Conservation (phyloP, 2,888 invertebrate genomes). For the Lutraria lutraria region DNA sequence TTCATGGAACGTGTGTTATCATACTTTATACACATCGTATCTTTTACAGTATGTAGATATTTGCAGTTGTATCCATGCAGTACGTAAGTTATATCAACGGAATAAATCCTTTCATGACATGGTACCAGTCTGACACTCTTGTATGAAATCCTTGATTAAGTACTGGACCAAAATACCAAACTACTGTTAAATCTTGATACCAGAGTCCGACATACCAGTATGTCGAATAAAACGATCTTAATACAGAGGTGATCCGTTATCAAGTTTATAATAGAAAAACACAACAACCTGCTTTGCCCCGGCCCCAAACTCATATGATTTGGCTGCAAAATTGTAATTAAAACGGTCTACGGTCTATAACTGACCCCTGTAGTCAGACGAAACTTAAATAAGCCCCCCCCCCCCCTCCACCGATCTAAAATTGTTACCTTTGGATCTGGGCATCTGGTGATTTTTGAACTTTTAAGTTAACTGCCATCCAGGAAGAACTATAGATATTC, state of each 20-base stretch:
- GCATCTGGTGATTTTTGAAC: background rate
- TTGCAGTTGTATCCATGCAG: background rate
- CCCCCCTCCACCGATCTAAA: too few relatives aligned
- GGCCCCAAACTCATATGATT: too few relatives aligned
- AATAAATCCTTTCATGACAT: background rate
- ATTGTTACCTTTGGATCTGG: too few relatives aligned
- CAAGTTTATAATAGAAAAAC: background rate
- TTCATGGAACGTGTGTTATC: constrained; percentile 20
- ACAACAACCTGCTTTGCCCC: background rate
- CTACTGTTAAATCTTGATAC: background rate
- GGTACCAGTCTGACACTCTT: background rate
- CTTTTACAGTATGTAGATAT: constrained; percentile 2
- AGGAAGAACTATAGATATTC: background rate
- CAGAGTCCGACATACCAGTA: background rate
- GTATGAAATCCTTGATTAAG: background rate
- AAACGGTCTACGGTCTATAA: too few relatives aligned
- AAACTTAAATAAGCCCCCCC: too few relatives aligned
- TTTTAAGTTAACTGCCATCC: background rate
- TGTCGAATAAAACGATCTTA: background rate
- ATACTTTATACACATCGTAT: constrained; percentile 11
- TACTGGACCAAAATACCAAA: background rate
- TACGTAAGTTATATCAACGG: background rate
- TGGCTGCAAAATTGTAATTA: too few relatives aligned
- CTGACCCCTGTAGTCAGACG: too few relatives aligned
- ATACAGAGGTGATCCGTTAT: background rate